These are phyloP conservation scores for Lophotis ruficrista DNA, from an alignment of 2,113 vertebrate genomes.

Conservation along the genomic window DNA sequence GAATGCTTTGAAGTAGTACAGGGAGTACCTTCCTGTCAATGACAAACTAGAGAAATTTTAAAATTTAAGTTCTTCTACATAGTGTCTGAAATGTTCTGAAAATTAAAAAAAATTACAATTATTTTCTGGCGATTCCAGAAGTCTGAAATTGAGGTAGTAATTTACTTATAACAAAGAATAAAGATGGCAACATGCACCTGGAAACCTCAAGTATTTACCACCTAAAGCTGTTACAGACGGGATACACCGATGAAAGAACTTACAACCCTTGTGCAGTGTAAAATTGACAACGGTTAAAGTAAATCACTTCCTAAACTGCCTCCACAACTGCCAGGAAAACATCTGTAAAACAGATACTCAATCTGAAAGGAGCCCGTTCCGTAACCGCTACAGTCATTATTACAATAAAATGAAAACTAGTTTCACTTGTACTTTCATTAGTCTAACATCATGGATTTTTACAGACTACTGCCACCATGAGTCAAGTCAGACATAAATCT, in stretches of 20 bases:
- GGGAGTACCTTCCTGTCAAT: background rate
- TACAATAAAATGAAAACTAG: background rate
- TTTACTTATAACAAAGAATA: background rate
- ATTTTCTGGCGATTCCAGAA: background rate
- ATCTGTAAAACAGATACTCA: background rate
- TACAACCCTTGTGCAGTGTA: background rate
- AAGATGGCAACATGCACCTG: background rate
- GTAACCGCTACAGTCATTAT: background rate
- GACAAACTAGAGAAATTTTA: background rate
- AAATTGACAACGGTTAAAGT: background rate
- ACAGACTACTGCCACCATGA: conserved; percentile 34
- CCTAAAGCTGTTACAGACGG: background rate
- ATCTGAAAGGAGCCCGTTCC: background rate
- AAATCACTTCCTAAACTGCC: background rate
- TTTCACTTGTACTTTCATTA: background rate
- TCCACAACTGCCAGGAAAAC: background rate
- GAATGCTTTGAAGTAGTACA: background rate
- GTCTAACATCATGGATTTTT: background rate
- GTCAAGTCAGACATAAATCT: background rate
- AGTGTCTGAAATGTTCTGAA: background rate
- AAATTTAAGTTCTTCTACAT: background rate
- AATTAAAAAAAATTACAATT: background rate
- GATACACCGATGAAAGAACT: background rate
- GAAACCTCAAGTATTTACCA: background rate
- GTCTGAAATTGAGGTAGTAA: background rate